Base-by-base conservation (phyloP, 1,140 invertebrate species). In the Riptortus pedestris region DNA sequence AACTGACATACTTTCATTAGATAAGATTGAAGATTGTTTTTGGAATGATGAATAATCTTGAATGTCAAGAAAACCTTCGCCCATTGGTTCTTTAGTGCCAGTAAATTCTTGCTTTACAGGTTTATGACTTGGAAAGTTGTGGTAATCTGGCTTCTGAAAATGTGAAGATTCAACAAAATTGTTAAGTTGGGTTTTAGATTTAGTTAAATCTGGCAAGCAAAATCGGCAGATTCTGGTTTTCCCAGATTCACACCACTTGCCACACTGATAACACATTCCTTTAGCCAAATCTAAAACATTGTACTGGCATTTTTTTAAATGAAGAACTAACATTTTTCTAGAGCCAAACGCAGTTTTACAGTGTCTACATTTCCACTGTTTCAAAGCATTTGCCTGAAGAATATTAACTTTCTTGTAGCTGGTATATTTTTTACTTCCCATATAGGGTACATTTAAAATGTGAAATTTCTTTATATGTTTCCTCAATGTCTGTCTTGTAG, bases 221-320 rank as follows among this genome's bases (percentile, higher is more conserved):
- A 55, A 55, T 24, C 24, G 20, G 14, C 51, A 55, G 24, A 55
- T 55, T 55, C 51, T 55, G 2, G 51, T 24, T 14, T 55, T 55
- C 14, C 51, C 51, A 0, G 51, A 55, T 27, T 55, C 51, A 55
- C 51, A 55, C 51, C 51, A 55, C 26, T 55, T 55, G 3, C 51
- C 51, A 26, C 51, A 55, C 11, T 55, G 51, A 20, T 24, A 26
- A 14, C 51, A 55, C 24, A 55, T 55, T 55, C 51, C 51, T 24
- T 26, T 24, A 16, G 16, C 24, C 16, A 24, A 2, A 2, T 55
- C 51, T 4, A 55, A 55, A 55, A 24, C 18, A 55, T 55, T 55
- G 26, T 55, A 55, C 3, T 55, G 14, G 12, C 51, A 55, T 26
- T 55, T 55, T 55, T 55, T 55, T 24, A 55, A 55, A 26, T 55